phyloP scores from a whole-genome alignment of 2,888 invertebrate species.

The Isotomurus palustris region DNA sequence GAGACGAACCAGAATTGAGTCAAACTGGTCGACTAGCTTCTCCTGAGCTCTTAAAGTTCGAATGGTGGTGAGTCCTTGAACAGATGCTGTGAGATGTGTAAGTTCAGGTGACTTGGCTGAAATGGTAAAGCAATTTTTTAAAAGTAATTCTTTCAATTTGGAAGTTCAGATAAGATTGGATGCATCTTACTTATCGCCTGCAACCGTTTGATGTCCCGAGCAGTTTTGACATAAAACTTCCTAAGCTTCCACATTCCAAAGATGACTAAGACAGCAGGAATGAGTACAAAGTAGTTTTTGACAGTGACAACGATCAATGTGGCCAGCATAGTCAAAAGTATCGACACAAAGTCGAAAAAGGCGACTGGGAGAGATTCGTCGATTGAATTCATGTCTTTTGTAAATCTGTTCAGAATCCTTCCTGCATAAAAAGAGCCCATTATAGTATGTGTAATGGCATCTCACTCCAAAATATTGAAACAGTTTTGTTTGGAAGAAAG shows the following conservation, averaged over 20 bases:
- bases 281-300: neutral
- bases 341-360: neutral
- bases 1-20: slow-evolving; percentile 62
- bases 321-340: neutral
- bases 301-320: neutral
- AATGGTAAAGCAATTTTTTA: no score
- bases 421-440: no score
- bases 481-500: neutral
- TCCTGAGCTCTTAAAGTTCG: slow-evolving; percentile 79
- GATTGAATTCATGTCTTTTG: neutral
- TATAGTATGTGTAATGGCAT: neutral
- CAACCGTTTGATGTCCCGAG: slow-evolving; percentile 29
- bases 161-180: neutral
- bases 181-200: slow-evolving; percentile 19
- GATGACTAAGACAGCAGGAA: neutral
- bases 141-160: no score
- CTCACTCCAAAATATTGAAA: neutral
- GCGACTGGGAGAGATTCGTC: neutral
- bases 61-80: slow-evolving; percentile 87
- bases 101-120: slow-evolving; percentile 74
- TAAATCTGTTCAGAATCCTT: neutral
- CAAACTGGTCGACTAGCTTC: slow-evolving; percentile 70
- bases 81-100: slow-evolving; percentile 79
- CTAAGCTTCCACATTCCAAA: neutral
- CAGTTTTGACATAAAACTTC: slow-evolving; percentile 52